Conservation (phyloP, 2,113 vertebrate species). For the Cromileptes altivelis region DNA sequence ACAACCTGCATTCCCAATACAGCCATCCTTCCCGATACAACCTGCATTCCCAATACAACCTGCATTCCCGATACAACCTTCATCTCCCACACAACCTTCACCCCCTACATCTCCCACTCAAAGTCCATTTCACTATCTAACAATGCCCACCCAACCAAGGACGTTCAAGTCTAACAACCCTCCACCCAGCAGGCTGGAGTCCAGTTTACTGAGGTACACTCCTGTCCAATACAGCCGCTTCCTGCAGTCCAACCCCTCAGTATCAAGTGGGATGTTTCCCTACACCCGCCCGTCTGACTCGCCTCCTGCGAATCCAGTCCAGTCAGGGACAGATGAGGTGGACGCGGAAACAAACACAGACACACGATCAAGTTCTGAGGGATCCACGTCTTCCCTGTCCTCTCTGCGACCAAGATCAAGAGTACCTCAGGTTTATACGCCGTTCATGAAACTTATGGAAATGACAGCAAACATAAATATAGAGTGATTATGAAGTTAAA, state of each 20-base stretch:
- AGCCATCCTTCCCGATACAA: not conserved
- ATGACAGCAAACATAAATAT: slow-evolving; percentile 81
- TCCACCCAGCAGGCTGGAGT: slow-evolving; percentile 79
- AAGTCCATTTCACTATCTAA: slow-evolving; percentile 31
- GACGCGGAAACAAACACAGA: slow-evolving; percentile 31
- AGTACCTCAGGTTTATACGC: slow-evolving; percentile 83
- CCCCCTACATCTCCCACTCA: slow-evolving; percentile 24
- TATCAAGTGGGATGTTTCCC: slow-evolving; percentile 5
- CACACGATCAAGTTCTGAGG: slow-evolving; percentile 26
- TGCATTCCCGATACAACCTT: not conserved
- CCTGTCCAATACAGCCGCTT: slow-evolving; percentile 81
- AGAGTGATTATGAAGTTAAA: slow-evolving; percentile 40
- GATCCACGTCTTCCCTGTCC: slow-evolving; percentile 21
- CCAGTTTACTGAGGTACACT: slow-evolving; percentile 81
- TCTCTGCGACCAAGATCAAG: slow-evolving; percentile 45
- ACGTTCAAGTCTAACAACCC: slow-evolving; percentile 49
- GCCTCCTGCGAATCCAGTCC: slow-evolving; percentile 23
- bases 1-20: not conserved
- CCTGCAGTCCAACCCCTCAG: slow-evolving; percentile 60
- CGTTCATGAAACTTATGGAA: slow-evolving; percentile 92
- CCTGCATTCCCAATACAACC: not conserved
- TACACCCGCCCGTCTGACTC: slow-evolving; percentile 30
- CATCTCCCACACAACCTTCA: not conserved
- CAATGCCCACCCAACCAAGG: slow-evolving; percentile 44
- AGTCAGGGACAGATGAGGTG: slow-evolving; percentile 54